Percentiles rank a stretch among this genome's conserved stretches.
phyloP scores from a whole-genome alignment of 30 jellyfish, hydroid and myxozoan species.

The Rhopilema esculentum region DNA sequence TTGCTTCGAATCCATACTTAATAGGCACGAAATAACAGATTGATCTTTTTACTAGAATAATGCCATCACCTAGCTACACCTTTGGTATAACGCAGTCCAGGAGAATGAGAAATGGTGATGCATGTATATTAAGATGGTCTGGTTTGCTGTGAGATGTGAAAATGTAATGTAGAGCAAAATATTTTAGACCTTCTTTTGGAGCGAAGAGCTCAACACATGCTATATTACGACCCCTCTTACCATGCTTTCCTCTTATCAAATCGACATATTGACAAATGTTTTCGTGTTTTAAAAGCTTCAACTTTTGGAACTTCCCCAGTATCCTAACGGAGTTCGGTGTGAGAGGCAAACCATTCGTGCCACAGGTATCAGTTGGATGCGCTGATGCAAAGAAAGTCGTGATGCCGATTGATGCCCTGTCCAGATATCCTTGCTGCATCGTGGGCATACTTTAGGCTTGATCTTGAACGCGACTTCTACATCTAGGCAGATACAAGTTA shows the following conservation, averaged over 20 bases:
- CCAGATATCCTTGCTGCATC: conserved; percentile 53
- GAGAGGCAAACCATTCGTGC: conserved; percentile 95
- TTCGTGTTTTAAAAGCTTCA: conserved; percentile 75
- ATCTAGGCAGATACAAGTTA: background rate
- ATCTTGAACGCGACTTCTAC: background rate
- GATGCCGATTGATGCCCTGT: conserved; percentile 75
- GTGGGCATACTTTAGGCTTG: background rate
- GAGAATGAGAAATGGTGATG: too few species aligned
- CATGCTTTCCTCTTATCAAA: conserved; percentile 88
- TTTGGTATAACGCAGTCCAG: too few species aligned
- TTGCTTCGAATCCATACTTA: too few species aligned
- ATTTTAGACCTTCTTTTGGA: too few species aligned
- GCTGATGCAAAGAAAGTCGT: conserved; percentile 93
- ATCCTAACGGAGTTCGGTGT: conserved; percentile 95
- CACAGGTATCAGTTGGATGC: conserved; percentile 97
- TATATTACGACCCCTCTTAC: conserved; percentile 47
- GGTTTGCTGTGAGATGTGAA: too few species aligned
- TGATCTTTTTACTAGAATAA: too few species aligned
- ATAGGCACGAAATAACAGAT: too few species aligned
- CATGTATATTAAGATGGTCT: too few species aligned
- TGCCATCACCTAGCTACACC: too few species aligned
- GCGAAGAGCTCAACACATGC: too few species aligned
- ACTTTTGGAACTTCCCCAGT: conserved; percentile 84
- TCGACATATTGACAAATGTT: conserved; percentile 91
- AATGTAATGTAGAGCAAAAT: too few species aligned